Percentiles rank a stretch among this genome's conserved stretches.
phyloP scores from a whole-genome alignment of 2,797 vertebrate genomes.

The Scleropages formosus region DNA sequence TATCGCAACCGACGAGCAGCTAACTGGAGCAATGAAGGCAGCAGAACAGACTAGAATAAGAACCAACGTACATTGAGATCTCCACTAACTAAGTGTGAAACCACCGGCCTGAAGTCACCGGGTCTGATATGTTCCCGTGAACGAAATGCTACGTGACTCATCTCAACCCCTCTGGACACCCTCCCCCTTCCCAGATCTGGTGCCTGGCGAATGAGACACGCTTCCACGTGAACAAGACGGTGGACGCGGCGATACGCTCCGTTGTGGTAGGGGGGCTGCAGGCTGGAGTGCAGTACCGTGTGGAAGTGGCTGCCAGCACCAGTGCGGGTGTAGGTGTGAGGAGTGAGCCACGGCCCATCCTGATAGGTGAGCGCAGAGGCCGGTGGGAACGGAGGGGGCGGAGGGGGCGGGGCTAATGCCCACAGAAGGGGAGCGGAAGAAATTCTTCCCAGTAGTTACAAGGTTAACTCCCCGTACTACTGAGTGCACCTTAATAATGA shows the following conservation, averaged over 20 bases:
- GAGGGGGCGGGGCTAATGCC: not conserved
- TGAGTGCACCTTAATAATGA: too few relatives aligned
- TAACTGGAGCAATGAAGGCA: slow-evolving; percentile 7
- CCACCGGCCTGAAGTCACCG: too few relatives aligned
- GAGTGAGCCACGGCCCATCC: slow-evolving; percentile 89
- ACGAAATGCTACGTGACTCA: not conserved
- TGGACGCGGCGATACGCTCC: slow-evolving; percentile 95
- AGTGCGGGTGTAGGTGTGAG: slow-evolving; percentile 92
- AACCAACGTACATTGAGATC: too few relatives aligned
- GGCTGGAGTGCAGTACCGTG: slow-evolving; percentile 87
- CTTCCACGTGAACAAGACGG: slow-evolving; percentile 97
- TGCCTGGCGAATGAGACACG: slow-evolving; percentile 96
- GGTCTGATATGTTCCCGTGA: not conserved
- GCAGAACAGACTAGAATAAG: not conserved
- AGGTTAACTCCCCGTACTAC: too few relatives aligned
- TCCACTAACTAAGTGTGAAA: too few relatives aligned
- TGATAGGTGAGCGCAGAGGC: slow-evolving; percentile 75
- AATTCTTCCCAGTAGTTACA: too few relatives aligned
- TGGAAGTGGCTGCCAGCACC: slow-evolving; percentile 96
- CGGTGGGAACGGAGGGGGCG: not conserved
- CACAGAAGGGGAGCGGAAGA: not conserved
- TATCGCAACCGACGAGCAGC: not conserved
- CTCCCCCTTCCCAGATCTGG: slow-evolving; percentile 79
- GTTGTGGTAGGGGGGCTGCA: slow-evolving; percentile 94
- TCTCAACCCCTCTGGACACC: not conserved